Conservation (phyloP, 2,888 invertebrate genomes). For the Carpatolechia fugitivella region DNA sequence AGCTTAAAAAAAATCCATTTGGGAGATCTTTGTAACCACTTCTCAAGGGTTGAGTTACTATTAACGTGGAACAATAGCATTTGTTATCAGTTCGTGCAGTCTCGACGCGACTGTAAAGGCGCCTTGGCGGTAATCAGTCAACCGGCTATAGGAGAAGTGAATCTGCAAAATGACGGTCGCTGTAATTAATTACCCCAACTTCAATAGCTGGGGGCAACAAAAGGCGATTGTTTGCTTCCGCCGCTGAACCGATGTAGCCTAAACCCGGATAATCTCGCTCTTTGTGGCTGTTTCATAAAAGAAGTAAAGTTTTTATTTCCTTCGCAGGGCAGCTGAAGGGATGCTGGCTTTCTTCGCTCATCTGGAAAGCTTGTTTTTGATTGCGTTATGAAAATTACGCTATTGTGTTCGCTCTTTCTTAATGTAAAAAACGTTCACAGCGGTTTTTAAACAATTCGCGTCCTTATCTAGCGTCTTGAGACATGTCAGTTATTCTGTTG, state of each 20-base stretch:
- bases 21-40: no score
- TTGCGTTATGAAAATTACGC: slow-evolving; percentile 3
- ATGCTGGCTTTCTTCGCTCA: slow-evolving; percentile 29
- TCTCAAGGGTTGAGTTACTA: no score
- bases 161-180: slow-evolving; percentile 63
- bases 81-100: background rate
- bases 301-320: slow-evolving; percentile 69
- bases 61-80: no score
- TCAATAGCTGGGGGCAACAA: slow-evolving; percentile 68
- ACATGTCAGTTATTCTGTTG: no score
- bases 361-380: slow-evolving; percentile 7
- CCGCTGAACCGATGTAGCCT: slow-evolving; percentile 66
- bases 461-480: no score
- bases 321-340: slow-evolving; percentile 46
- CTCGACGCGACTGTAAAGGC: background rate
- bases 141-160: slow-evolving; percentile 56
- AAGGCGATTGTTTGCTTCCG: slow-evolving; percentile 72
- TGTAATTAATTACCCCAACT: slow-evolving; percentile 71
- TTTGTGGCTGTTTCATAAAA: slow-evolving; percentile 68
- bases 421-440: background rate
- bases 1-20: no score
- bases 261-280: slow-evolving; percentile 69
- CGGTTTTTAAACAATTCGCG: background rate
- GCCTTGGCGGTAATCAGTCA: slow-evolving; percentile 48
- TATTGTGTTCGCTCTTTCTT: background rate